A percentile compares a stretch with the other conserved stretches of the same genome.
Conservation (phyloP, 1,140 invertebrate genomes). For the Habropoda laboriosa region DNA sequence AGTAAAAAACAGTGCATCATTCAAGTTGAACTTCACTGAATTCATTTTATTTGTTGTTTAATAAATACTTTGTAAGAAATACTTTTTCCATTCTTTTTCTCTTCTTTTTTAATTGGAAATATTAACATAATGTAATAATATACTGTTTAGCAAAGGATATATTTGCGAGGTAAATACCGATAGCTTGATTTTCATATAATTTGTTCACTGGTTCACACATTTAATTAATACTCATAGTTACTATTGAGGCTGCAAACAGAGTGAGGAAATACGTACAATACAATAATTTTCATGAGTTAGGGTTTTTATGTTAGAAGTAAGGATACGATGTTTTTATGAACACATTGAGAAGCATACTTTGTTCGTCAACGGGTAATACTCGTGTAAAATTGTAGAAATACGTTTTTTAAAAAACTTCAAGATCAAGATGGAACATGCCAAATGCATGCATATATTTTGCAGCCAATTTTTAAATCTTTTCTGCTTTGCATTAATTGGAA, state of each 20-base stretch:
- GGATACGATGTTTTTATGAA: background rate
- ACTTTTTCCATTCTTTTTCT: no score
- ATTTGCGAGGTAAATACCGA: background rate
- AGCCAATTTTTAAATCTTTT: background rate
- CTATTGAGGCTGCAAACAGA: constrained; percentile 9
- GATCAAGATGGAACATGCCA: background rate
- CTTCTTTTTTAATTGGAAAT: background rate
- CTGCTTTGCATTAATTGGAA: background rate
- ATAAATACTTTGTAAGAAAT: background rate
- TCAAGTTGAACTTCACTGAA: background rate
- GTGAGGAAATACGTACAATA: background rate
- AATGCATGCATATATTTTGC: background rate
- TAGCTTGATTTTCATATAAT: background rate
- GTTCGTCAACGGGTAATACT: background rate
- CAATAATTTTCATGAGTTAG: no score
- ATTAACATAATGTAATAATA: background rate
- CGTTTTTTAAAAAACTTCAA: background rate
- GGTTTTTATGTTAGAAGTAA: no score
- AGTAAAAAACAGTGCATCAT: background rate
- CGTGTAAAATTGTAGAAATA: background rate
- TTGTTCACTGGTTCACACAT: background rate
- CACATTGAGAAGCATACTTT: background rate
- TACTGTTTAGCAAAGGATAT: background rate
- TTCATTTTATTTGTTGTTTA: background rate
- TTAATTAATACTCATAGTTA: background rate